Evolutionary conservation across 1,140 invertebrate genomes (phyloP).

Genomic region (Trichomalopsis sarcophagae): DNA sequence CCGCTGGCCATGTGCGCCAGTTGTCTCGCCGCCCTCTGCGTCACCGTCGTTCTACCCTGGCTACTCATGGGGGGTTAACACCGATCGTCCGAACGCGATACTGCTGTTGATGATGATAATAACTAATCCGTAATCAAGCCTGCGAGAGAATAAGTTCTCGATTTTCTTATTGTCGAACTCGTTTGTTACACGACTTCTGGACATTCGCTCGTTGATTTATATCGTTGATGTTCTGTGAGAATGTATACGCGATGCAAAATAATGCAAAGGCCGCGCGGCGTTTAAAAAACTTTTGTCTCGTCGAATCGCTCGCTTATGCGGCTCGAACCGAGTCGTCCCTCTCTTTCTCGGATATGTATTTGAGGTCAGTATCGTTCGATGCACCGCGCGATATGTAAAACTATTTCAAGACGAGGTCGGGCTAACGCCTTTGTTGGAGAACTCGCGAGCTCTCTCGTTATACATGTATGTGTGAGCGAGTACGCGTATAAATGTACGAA

Average conservation of each 20-base stretch:
- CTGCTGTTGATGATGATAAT: background rate
- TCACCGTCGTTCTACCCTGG: slow-evolving; percentile 72
- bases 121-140: no score
- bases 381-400: slow-evolving; percentile 24
- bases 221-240: no score
- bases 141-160: no score
- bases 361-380: slow-evolving; percentile 24
- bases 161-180: no score
- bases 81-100: background rate
- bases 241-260: no score
- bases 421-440: slow-evolving; percentile 9
- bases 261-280: background rate
- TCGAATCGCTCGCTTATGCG: background rate
- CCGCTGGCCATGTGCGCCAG: slow-evolving; percentile 73
- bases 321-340: background rate
- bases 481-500: background rate
- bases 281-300: background rate
- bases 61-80: slow-evolving; percentile 70
- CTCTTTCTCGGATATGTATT: background rate
- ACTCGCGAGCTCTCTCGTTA: background rate
- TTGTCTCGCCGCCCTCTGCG: slow-evolving; percentile 70
- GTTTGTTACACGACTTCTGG: background rate
- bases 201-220: background rate
- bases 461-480: background rate
- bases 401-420: slow-evolving; percentile 35